Conservation (phyloP, 2,113 vertebrate species). For the Gulo gulo region DNA sequence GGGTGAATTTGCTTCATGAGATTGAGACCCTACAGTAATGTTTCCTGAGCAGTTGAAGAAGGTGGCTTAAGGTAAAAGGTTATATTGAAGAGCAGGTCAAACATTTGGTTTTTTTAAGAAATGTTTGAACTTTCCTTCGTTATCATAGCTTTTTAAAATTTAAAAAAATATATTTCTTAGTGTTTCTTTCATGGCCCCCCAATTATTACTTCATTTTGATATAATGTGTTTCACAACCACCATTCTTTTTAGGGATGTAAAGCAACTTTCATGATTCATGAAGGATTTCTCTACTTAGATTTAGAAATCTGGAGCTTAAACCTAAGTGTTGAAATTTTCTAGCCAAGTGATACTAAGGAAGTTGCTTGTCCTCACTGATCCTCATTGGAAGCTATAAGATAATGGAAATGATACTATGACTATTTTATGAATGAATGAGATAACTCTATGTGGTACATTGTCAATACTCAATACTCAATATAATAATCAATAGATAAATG, state of each 20-base stretch:
- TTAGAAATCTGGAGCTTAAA: constrained; percentile 6
- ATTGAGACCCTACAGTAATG: too few species aligned
- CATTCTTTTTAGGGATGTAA: neutral
- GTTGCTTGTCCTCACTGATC: neutral
- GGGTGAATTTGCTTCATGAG: neutral
- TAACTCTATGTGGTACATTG: neutral
- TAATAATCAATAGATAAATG: neutral
- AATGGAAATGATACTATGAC: neutral
- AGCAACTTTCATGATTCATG: neutral
- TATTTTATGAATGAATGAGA: neutral
- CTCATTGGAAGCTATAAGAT: neutral
- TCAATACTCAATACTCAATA: neutral
- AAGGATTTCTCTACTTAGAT: neutral
- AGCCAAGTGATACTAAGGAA: neutral
- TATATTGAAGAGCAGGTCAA: neutral
- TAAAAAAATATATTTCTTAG: neutral
- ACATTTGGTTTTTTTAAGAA: neutral
- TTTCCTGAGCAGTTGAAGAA: neutral
- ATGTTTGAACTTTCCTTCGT: neutral
- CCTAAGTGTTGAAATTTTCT: neutral
- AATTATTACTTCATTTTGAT: neutral
- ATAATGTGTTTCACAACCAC: neutral
- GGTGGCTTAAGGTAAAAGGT: neutral
- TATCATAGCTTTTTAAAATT: neutral
- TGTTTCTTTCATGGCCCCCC: neutral